Conservation (phyloP, 2,797 vertebrate species). For the Monodelphis domestica region DNA sequence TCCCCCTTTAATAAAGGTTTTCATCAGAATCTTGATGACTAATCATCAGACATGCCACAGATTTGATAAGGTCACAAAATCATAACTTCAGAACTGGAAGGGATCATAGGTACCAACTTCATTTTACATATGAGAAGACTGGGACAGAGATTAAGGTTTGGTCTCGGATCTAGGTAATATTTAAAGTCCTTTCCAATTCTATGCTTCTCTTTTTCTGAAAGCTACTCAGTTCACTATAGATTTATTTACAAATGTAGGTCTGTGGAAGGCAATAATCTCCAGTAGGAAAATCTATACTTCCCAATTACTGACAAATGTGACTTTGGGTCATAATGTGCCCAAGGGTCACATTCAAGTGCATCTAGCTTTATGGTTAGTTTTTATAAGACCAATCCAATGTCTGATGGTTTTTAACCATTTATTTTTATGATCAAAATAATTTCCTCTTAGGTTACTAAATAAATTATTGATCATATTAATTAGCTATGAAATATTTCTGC, state of each 20-base stretch:
- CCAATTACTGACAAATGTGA: not conserved
- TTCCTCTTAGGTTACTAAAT: slow-evolving; percentile 11
- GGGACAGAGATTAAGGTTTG: not conserved
- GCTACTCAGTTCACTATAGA: not conserved
- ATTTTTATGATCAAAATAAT: slow-evolving; percentile 2
- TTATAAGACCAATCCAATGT: not conserved
- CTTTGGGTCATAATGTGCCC: not conserved
- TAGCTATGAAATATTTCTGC: slow-evolving; percentile 1
- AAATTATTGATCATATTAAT: slow-evolving; percentile 1
- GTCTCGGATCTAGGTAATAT: not conserved
- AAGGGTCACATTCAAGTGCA: not conserved
- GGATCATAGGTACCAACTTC: not conserved
- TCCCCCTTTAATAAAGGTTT: not conserved
- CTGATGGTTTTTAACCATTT: not conserved
- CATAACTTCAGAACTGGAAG: not conserved
- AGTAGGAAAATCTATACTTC: not conserved
- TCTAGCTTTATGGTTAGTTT: not conserved
- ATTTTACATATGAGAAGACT: not conserved
- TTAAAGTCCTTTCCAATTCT: not conserved
- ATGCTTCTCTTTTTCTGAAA: not conserved
- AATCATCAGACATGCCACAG: not conserved
- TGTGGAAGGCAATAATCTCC: not conserved
- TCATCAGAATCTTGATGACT: not conserved
- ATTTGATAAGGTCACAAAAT: not conserved
- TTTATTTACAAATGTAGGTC: not conserved